Conservation (phyloP, 2,113 vertebrate species). For the Ammodytes dubius region DNA sequence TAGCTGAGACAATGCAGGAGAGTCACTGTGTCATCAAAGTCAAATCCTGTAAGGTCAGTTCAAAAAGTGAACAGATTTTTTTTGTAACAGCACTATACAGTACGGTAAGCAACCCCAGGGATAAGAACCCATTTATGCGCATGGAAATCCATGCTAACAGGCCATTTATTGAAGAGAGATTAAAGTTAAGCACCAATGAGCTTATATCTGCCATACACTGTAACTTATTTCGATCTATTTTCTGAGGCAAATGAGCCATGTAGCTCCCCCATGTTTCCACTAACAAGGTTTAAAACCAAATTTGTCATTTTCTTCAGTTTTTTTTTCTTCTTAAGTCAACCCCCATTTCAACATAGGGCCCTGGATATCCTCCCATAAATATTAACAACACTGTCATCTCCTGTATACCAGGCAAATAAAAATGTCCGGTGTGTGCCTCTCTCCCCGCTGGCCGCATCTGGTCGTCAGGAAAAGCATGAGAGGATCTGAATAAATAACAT, state of each 20-base stretch:
- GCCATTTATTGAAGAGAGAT: slow-evolving; percentile 6
- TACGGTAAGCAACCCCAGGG: neutral
- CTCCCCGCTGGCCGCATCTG: slow-evolving; percentile 11
- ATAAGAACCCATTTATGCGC: neutral
- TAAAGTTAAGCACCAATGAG: neutral
- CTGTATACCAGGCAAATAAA: neutral
- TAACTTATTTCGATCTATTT: slow-evolving; percentile 11
- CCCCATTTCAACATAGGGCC: neutral
- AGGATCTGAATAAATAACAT: slow-evolving; percentile 5
- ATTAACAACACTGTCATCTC: slow-evolving; percentile 19
- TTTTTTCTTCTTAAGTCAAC: neutral
- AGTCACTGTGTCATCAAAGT: slow-evolving; percentile 72
- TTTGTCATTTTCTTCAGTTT: neutral
- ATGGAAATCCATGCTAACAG: neutral
- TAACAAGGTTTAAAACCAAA: neutral
- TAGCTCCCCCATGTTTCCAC: neutral
- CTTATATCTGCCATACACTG: neutral
- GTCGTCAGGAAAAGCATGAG: neutral
- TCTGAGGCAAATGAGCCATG: slow-evolving; percentile 12
- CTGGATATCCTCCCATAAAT: slow-evolving; percentile 2
- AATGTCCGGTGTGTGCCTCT: neutral
- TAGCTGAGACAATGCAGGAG: slow-evolving; percentile 52
- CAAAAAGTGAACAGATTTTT: slow-evolving; percentile 5
- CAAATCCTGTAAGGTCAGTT: slow-evolving; percentile 57
- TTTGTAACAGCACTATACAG: slow-evolving; percentile 8